A percentile compares a stretch with the other conserved stretches of the same genome.
Evolutionary conservation across 2,113 vertebrate species (phyloP).

Genomic region (Zootoca vivipara): DNA sequence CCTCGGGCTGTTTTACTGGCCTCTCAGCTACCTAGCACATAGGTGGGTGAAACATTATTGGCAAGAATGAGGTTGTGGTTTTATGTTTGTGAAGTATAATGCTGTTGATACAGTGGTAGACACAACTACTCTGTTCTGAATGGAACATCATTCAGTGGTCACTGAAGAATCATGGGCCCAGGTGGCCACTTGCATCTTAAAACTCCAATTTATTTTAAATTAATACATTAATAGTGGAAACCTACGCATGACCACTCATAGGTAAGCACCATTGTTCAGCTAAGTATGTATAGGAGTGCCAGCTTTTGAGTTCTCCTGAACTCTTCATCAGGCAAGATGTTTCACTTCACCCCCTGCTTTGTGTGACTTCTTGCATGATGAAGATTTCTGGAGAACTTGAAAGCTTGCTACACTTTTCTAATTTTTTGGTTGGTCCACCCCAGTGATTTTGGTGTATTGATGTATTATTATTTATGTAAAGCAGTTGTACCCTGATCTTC

Average conservation of each 20-base stretch:
- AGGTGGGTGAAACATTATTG: background rate
- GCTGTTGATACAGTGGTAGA: background rate
- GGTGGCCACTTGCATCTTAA: background rate
- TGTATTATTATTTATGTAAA: too few relatives aligned
- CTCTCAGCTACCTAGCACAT: background rate
- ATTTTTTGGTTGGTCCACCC: too few relatives aligned
- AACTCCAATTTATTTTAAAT: background rate
- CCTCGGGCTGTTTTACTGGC: background rate
- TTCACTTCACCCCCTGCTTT: too few relatives aligned
- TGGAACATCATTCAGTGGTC: background rate
- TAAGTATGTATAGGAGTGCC: too few relatives aligned
- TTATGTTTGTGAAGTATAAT: background rate
- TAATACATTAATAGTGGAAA: background rate
- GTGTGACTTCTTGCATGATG: too few relatives aligned
- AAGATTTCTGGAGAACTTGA: too few relatives aligned
- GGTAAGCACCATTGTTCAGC: background rate
- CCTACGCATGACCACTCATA: background rate
- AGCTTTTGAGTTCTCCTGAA: too few relatives aligned
- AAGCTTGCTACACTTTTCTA: too few relatives aligned
- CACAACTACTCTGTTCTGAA: background rate
- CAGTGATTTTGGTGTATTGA: too few relatives aligned
- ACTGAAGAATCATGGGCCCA: background rate
- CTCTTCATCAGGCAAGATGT: too few relatives aligned
- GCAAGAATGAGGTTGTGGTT: background rate
- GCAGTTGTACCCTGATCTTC: too few relatives aligned